These are phyloP conservation scores for Ctenosaura bakeri DNA, from an alignment of 2,797 vertebrate species.

Conservation along the genomic window DNA sequence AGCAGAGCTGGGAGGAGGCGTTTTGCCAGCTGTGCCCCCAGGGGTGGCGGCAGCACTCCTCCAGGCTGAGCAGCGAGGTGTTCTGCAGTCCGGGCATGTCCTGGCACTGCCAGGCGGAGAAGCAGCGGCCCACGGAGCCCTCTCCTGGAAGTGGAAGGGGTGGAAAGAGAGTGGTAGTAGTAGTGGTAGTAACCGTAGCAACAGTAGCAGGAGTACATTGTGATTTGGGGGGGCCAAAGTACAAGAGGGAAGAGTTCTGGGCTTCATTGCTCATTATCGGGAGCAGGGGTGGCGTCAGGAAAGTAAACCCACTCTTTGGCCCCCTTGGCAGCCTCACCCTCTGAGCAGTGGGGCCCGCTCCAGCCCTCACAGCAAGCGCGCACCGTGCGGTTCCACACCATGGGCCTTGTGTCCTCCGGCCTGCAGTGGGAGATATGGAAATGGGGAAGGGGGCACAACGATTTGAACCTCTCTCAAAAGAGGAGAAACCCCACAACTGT, in stretches of 20 bases:
- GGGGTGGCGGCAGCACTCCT: constrained; percentile 86
- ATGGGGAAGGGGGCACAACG: too few species aligned
- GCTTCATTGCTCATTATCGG: too few species aligned
- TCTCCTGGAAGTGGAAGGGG: constrained; percentile 56
- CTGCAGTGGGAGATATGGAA: constrained; percentile 62
- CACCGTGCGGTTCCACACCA: constrained; percentile 82
- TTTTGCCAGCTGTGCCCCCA: constrained; percentile 92
- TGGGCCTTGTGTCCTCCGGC: constrained; percentile 79
- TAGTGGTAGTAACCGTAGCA: too few species aligned
- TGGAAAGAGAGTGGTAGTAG: too few species aligned
- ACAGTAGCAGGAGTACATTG: too few species aligned
- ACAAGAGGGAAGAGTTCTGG: too few species aligned
- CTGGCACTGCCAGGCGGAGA: constrained; percentile 85
- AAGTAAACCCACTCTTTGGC: too few species aligned
- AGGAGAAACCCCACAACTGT: background rate
- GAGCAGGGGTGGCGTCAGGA: too few species aligned
- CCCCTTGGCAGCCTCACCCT: constrained; percentile 78
- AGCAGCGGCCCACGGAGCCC: constrained; percentile 83
- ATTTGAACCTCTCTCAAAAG: too few species aligned
- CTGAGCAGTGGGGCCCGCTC: constrained; percentile 84
- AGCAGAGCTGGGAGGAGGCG: constrained; percentile 80
- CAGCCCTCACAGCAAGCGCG: constrained; percentile 89
- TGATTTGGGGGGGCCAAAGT: too few species aligned
- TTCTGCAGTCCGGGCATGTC: constrained; percentile 78
- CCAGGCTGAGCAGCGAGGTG: constrained; percentile 82